Base-by-base conservation (phyloP, 1,140 invertebrate species). In the Stegodyphus mimosarum region DNA sequence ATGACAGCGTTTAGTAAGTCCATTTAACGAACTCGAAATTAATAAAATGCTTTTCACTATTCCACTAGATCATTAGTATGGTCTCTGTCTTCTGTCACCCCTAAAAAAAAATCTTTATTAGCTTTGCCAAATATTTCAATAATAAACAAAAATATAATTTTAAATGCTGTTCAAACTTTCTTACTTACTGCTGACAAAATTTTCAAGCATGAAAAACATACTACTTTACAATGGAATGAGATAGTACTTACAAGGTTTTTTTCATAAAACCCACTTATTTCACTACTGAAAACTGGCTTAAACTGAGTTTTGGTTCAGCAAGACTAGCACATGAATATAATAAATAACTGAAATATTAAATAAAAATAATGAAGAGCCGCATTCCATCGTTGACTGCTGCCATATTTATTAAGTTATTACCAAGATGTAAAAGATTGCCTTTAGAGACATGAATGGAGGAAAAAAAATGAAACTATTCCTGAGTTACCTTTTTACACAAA, bases 51-150 rank as follows among this genome's bases (percentile, higher is more conserved):
- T 60, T 60, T 10, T 5, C 55, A 10, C 15, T 10, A 15, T 9
- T 60, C 15, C 15, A 15, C 55, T 60, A 60, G 2, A 10, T 60
- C 15, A 52, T 86, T 88, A 89, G 87, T 89, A 89, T 33, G 89
- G 89, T 74, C 88, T 86, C 71, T 88, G 88, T 77, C 89, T 73
- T 69, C 88, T 63, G 73, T 87, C 87, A 66, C 89, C 87, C 52
- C 73, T 84, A 67, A 77, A 71, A 81, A 74, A 84, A 17, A 70
- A 18, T 3, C 13, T 3, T 48, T 13, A 53, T 13, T 48, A 13
- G 33, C 33, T 6, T 6, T 52, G 10, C n/a, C 11, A 60, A 50
- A 79, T 7, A 69, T 17, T 9, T 2, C 9, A n/a, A 17, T 15
- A 76, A 76, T 50, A 17, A 6, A 51, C 48, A 6, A 72, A n/a